Base-by-base conservation (phyloP, 2,113 vertebrate species). In the Petrocephalus microphthalmus region DNA sequence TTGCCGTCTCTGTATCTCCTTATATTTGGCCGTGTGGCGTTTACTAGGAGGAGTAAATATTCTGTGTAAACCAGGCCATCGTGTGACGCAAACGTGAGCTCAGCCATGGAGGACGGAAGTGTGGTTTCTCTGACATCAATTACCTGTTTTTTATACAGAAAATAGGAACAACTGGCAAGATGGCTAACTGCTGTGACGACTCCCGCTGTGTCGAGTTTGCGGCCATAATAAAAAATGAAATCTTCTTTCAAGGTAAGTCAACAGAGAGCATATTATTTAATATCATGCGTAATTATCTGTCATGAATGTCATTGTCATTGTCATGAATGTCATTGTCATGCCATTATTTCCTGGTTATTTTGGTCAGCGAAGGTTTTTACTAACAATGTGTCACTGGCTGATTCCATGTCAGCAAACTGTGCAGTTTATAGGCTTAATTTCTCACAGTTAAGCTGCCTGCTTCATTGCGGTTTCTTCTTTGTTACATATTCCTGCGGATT, bases 241-340 rank as follows among this genome's bases (percentile, higher is more conserved):
- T 93, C 84, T 91, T 78, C 84, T 93, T 93, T 88, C 0, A 11
- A 83, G 91, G 94, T 94, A 91, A 78, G 53, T 11, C 20, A 42
- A 20, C 37, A 49, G 20, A 74, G 4, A 85, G 17, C 54, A n/a
- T n/a, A 45, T 85, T 85, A 33, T 52, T 54, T 33, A 53, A 37
- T 19, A 17, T 47, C n/a, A 29, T 4, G 29, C 1, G 15, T 78
- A 78, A 2, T 78, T 78, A 78, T 1, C 67, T 37, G 67, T 83
- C 49, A 22, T 83, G 81, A 45, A 47, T 83, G n/a, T n/a, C n/a
- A n/a, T n/a, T n/a, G n/a, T n/a, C n/a, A n/a, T n/a, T n/a, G n/a
- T n/a, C n/a, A n/a, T n/a, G n/a, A n/a, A n/a, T n/a, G n/a, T n/a
- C n/a, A n/a, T n/a, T n/a, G n/a, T n/a, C n/a, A n/a, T n/a, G n/a